phyloP scores from a whole-genome alignment of 2,113 vertebrate genomes.

The Macaca nemestrina region DNA sequence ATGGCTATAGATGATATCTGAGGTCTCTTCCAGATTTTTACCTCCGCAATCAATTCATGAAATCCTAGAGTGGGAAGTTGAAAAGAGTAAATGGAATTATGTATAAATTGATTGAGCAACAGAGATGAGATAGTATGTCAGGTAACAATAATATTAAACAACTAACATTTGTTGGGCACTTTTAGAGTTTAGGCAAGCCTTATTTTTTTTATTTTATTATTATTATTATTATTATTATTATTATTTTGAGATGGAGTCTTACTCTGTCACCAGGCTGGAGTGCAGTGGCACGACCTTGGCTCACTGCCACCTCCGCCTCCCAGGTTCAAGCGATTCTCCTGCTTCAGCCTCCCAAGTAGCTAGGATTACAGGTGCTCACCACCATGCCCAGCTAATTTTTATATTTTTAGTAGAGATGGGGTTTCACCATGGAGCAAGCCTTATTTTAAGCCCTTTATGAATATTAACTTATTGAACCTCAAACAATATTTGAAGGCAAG shows the following conservation, averaged over 20 bases:
- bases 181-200: neutral
- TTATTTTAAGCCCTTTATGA: neutral
- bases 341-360: no score
- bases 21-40: neutral
- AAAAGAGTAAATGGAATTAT: conserved; percentile 8
- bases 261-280: no score
- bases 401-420: no score
- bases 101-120: neutral
- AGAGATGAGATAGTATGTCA: neutral
- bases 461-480: neutral
- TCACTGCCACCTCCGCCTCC: no score
- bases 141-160: neutral
- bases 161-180: neutral
- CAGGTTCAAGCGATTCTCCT: no score
- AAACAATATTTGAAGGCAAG: neutral
- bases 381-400: no score
- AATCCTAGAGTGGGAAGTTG: neutral
- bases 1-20: neutral
- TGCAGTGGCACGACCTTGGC: no score
- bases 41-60: neutral
- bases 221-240: no score
- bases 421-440: neutral
- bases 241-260: no score
- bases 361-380: no score
- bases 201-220: neutral